Evolutionary conservation across 2,888 invertebrate genomes (phyloP).

Genomic region (Ellobium chinense): DNA sequence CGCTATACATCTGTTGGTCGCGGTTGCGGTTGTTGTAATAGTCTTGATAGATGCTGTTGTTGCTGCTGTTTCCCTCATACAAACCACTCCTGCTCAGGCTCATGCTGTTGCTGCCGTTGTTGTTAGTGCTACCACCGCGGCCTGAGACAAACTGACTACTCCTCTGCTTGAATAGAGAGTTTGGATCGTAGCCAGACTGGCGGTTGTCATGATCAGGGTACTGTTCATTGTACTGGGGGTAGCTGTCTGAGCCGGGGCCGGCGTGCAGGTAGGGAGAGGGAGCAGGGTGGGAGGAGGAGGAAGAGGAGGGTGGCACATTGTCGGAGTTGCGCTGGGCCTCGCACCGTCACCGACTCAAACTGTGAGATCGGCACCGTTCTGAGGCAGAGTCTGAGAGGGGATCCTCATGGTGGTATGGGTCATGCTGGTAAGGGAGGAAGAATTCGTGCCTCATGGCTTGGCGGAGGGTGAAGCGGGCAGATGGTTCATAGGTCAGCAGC

Average conservation of each 20-base stretch:
- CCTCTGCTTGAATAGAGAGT: neutral
- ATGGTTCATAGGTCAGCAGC: slow-evolving; percentile 98
- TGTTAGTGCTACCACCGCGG: neutral
- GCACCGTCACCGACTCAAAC: slow-evolving; percentile 73
- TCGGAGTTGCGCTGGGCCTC: slow-evolving; percentile 45
- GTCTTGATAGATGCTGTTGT: neutral
- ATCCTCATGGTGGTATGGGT: slow-evolving; percentile 54
- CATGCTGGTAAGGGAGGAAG: slow-evolving; percentile 82
- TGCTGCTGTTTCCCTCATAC: neutral
- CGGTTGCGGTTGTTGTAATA: neutral
- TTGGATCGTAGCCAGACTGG: neutral
- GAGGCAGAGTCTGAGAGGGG: slow-evolving; percentile 53
- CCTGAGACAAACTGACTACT: neutral
- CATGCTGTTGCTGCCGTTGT: slow-evolving; percentile 10
- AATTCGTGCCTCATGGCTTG: slow-evolving; percentile 95
- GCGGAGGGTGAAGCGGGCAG: slow-evolving; percentile 90
- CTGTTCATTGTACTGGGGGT: neutral
- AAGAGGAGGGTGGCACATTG: neutral
- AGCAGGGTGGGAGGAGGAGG: neutral
- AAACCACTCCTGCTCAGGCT: neutral
- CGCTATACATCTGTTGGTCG: neutral
- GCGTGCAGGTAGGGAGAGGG: neutral
- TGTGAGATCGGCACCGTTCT: slow-evolving; percentile 72
- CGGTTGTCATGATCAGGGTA: neutral
- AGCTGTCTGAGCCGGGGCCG: neutral